Percentiles rank a stretch among this genome's conserved stretches.
Evolutionary conservation across 2,797 vertebrate genomes (phyloP).

Genomic region (Platyrinchus mystaceus): DNA sequence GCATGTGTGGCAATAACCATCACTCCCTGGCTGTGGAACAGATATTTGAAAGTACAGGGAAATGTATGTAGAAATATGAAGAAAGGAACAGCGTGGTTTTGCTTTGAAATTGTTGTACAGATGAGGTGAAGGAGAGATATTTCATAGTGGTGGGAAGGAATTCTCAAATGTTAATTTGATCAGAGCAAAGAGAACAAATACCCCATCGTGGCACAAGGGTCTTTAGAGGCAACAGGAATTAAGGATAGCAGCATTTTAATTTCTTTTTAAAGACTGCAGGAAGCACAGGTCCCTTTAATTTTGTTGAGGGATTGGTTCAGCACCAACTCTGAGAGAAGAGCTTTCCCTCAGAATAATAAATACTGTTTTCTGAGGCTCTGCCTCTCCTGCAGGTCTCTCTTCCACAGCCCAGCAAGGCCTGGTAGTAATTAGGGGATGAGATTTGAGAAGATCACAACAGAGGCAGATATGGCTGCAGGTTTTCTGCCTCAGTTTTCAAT

Average conservation of each 20-base stretch:
- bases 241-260: background rate
- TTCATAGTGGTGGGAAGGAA: background rate
- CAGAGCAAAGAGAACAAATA: background rate
- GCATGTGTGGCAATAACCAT: background rate
- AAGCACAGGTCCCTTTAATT: background rate
- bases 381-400: slow-evolving; percentile 1
- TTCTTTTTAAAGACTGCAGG: background rate
- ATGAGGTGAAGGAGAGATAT: background rate
- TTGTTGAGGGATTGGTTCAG: background rate
- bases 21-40: background rate
- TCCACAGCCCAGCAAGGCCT: background rate
- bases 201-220: background rate
- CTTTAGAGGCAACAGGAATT: background rate
- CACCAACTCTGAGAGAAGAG: background rate
- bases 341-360: slow-evolving; percentile 8
- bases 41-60: background rate
- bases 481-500: slow-evolving; percentile 63
- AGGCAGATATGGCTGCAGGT: slow-evolving; percentile 18
- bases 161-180: background rate
- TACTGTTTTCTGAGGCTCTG: background rate
- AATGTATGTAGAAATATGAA: background rate
- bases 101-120: background rate
- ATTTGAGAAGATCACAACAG: slow-evolving; percentile 58
- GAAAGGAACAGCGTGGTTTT: background rate
- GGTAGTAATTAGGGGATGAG: slow-evolving; percentile 52